Evolutionary conservation across 2,113 vertebrate genomes (phyloP), one percentile per base, ranked within the genome.

Genomic region (Polyodon spathula): DNA sequence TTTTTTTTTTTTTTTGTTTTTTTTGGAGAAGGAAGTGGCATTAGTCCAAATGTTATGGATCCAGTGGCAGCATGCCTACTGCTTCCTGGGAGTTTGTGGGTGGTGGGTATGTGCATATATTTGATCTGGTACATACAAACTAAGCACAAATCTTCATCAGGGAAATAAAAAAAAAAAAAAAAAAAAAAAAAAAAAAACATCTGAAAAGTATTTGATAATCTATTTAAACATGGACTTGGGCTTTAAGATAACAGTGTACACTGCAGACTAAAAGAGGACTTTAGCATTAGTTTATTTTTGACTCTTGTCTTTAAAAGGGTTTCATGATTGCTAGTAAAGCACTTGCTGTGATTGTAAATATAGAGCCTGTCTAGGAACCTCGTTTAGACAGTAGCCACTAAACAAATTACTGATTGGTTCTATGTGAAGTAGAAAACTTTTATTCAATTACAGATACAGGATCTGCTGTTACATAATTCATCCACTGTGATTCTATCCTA

Each of bases 281-380:
- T 74, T 66, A 62, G 60, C 64, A 60, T 68, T 73, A 75, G 63
- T 68, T 62, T 81, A 76, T 82, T 81, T 80, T 61, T 53, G 56
- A 60, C 65, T 66, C 75, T 68, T 61, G 58, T 54, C 73, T 69
- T 75, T 67, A 76, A 81, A 79, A 78, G 81, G 68, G 71, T 61
- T 83, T 85, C 84, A 83, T 48, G 59, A 67, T 59, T 37, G 57
- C 60, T 66, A 65, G 56, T 62, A 58, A 60, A 67, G 62, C 67
- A 50, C 46, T 50, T 50, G n/a, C 10, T 12, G 46, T 50, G n/a
- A 50, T 50, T 50, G 11, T n/a, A 50, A 50, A 50, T 50, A 10
- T 50, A 50, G 46, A 50, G 10, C 11, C n/a, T 50, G 46, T 10
- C 46, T 50, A 50, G 8, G 46, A 50, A 50, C 11, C 46, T 4